A percentile compares a stretch with the other conserved stretches of the same genome.
phyloP scores from a whole-genome alignment of 2,113 vertebrate genomes.

The Noturus placidus region DNA sequence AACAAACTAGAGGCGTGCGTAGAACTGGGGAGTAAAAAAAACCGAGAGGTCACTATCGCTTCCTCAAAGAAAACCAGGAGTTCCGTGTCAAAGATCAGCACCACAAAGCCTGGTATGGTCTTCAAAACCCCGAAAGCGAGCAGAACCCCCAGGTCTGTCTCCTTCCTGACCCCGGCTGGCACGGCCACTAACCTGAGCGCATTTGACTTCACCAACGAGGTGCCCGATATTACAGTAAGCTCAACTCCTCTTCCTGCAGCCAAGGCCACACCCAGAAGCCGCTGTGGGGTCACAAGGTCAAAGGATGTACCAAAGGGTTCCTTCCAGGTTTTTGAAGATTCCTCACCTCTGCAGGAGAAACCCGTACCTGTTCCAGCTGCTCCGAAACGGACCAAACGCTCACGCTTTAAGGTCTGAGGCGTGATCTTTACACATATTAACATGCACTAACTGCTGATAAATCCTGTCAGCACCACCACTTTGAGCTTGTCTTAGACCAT shows the following conservation, averaged over 20 bases:
- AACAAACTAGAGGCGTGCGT: background rate
- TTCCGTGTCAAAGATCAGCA: constrained; percentile 24
- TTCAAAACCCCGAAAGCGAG: constrained; percentile 62
- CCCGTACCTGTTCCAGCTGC: constrained; percentile 70
- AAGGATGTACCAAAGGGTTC: constrained; percentile 60
- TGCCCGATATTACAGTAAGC: constrained; percentile 61
- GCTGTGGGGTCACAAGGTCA: background rate
- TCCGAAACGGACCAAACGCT: constrained; percentile 76
- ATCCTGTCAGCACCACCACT: background rate
- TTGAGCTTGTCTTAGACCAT: background rate
- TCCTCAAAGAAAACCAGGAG: constrained; percentile 61
- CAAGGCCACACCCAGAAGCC: background rate
- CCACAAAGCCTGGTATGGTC: constrained; percentile 31
- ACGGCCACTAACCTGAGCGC: constrained; percentile 33
- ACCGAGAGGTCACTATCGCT: constrained; percentile 8
- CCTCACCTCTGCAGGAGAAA: constrained; percentile 58
- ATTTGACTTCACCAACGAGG: constrained; percentile 66
- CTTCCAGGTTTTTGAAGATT: constrained; percentile 82
- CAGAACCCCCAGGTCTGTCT: constrained; percentile 30
- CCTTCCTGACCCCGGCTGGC: constrained; percentile 33
- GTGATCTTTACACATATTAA: background rate
- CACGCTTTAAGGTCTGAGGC: constrained; percentile 75
- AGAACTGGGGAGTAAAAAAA: constrained; percentile 16
- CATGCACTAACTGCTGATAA: background rate
- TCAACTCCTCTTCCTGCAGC: constrained; percentile 61